phyloP scores from a whole-genome alignment of 2,113 vertebrate species.

The Proteles cristata region DNA sequence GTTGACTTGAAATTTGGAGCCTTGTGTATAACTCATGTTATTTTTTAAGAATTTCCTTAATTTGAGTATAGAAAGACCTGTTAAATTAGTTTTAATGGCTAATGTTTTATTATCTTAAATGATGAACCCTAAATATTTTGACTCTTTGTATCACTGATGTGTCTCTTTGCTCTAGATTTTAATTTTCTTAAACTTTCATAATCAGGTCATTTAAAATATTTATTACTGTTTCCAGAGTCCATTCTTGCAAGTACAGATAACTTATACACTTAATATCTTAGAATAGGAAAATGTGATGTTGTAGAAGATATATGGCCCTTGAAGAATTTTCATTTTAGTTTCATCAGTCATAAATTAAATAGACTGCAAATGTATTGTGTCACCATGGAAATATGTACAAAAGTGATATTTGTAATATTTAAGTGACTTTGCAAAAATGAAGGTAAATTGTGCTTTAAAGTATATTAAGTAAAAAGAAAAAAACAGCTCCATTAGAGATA shows the following conservation, averaged over 20 bases:
- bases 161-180: constrained; percentile 71
- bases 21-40: not conserved
- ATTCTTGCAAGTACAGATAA: constrained; percentile 68
- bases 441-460: constrained; percentile 77
- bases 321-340: constrained; percentile 70
- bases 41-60: constrained; percentile 37
- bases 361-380: constrained; percentile 70
- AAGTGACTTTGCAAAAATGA: constrained; percentile 80
- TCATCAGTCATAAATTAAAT: constrained; percentile 72
- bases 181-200: constrained; percentile 63
- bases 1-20: not conserved
- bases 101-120: constrained; percentile 54
- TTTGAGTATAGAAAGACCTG: not conserved
- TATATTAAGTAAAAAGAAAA: constrained; percentile 69
- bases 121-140: constrained; percentile 44
- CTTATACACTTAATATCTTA: constrained; percentile 57
- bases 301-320: constrained; percentile 54
- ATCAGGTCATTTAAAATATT: constrained; percentile 66
- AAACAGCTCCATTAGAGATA: constrained; percentile 68
- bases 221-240: constrained; percentile 56
- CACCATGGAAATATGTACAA: constrained; percentile 74
- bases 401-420: constrained; percentile 82
- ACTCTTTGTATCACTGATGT: constrained; percentile 57
- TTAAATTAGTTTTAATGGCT: constrained; percentile 48
- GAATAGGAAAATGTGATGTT: constrained; percentile 50